Evolutionary conservation across 2,888 invertebrate species (phyloP).

Genomic region (Coelopa pilipes): DNA sequence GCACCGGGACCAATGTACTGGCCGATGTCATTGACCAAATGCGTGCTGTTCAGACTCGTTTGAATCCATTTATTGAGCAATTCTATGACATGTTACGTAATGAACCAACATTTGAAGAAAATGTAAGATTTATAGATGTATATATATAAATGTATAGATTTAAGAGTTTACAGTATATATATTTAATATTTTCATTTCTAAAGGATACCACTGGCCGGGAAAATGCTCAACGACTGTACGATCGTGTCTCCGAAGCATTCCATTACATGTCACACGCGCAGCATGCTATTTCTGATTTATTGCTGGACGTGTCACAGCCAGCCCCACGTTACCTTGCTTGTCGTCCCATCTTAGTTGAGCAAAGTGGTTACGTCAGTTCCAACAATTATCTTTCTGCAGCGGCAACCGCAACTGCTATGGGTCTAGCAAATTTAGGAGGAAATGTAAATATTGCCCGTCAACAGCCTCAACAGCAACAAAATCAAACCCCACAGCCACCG

Average conservation of each 20-base stretch:
- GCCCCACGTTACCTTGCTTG: conserved; percentile 78
- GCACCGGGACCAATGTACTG: conserved; percentile 63
- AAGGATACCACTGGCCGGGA: conserved; percentile 67
- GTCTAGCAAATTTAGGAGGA: conserved; percentile 21
- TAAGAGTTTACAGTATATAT: not conserved
- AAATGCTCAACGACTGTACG: conserved; percentile 75
- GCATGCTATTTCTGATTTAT: conserved; percentile 89
- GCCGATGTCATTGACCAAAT: conserved; percentile 64
- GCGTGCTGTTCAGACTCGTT: conserved; percentile 66
- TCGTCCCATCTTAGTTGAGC: conserved; percentile 78
- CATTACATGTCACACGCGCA: conserved; percentile 90
- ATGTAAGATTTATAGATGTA: conserved; percentile 51
- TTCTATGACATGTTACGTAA: conserved; percentile 73
- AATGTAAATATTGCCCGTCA: conserved; percentile 29
- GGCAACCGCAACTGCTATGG: conserved; percentile 44
- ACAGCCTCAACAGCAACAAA: conserved; percentile 42
- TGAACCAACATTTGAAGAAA: conserved; percentile 70
- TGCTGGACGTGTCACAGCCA: conserved; percentile 75
- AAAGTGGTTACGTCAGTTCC: conserved; percentile 69
- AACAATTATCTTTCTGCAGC: conserved; percentile 58
- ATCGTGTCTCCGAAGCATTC: conserved; percentile 81
- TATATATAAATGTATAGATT: conserved; percentile 53
- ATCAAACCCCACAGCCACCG: conserved; percentile 40
- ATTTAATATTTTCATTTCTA: not conserved
- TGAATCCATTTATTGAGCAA: conserved; percentile 75